Conservation (phyloP, 2,888 invertebrate species). For the Oxycera nigricornis region DNA sequence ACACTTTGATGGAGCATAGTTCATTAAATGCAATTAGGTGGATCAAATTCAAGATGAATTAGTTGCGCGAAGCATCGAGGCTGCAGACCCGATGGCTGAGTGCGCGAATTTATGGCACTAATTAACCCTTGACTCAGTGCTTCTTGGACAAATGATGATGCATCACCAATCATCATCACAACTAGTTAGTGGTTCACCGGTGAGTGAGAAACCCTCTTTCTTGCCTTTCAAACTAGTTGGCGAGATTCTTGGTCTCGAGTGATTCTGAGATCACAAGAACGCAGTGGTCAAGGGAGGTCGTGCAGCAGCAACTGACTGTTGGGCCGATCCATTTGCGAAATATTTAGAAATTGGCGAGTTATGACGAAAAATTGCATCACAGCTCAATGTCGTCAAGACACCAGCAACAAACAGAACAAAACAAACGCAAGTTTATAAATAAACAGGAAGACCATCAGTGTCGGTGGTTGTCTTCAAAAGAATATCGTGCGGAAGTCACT, state of each 20-base stretch:
- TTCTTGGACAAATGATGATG: constrained; percentile 6
- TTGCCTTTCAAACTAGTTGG: constrained; percentile 4
- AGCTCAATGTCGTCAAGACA: background rate
- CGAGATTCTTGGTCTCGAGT: background rate
- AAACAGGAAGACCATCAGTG: background rate
- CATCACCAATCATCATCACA: background rate
- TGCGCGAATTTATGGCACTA: background rate
- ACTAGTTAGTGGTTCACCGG: background rate
- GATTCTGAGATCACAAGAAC: background rate
- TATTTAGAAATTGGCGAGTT: constrained; percentile 12
- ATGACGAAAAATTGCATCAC: constrained; percentile 27
- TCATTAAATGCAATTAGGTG: background rate
- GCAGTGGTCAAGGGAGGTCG: background rate
- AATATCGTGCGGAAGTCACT: background rate
- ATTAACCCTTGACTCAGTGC: constrained; percentile 34
- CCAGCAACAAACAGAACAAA: background rate
- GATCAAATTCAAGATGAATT: background rate
- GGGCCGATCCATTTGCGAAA: background rate
- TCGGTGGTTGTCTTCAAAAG: background rate
- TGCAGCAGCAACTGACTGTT: background rate
- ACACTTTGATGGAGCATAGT: background rate
- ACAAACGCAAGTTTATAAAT: constrained; percentile 11
- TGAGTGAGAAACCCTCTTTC: background rate
- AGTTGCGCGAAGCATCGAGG: background rate
- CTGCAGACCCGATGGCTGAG: background rate